These are phyloP conservation scores for Epinephelus cyanopodus DNA, from an alignment of 2,113 vertebrate genomes.

Conservation along the genomic window DNA sequence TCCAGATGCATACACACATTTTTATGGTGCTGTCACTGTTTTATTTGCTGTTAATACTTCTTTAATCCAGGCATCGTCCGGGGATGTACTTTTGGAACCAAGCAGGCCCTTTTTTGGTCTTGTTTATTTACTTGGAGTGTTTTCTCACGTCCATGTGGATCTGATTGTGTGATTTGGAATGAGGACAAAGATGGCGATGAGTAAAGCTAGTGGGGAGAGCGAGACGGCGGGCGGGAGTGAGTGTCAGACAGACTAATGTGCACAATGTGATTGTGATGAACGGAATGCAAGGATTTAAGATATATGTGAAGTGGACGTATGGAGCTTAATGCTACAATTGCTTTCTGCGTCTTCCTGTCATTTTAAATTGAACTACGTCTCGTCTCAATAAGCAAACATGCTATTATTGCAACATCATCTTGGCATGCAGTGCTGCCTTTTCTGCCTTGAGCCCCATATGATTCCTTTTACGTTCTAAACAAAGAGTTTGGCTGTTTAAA, in stretches of 20 bases:
- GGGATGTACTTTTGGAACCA: slow-evolving; percentile 33
- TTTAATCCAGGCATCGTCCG: slow-evolving; percentile 29
- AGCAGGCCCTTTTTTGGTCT: slow-evolving; percentile 24
- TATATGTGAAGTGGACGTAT: slow-evolving; percentile 17
- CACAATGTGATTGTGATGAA: slow-evolving; percentile 43
- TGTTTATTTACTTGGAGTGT: slow-evolving; percentile 72
- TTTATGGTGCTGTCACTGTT: slow-evolving; percentile 27
- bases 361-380: slow-evolving; percentile 18
- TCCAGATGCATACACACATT: neutral
- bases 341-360: slow-evolving; percentile 39
- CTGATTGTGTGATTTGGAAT: slow-evolving; percentile 73
- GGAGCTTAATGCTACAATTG: slow-evolving; percentile 28
- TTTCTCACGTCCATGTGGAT: slow-evolving; percentile 74
- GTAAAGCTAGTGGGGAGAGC: slow-evolving; percentile 15
- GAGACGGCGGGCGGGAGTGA: slow-evolving; percentile 7
- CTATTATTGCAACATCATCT: slow-evolving; percentile 35
- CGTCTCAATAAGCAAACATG: slow-evolving; percentile 36
- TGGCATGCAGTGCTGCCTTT: slow-evolving; percentile 8
- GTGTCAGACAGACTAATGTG: slow-evolving; percentile 33
- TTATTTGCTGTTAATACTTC: slow-evolving; percentile 39
- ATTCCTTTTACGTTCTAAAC: slow-evolving; percentile 52
- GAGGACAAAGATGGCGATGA: slow-evolving; percentile 51
- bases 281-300: slow-evolving; percentile 27
- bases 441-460: slow-evolving; percentile 38
- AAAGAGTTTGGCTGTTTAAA: slow-evolving; percentile 49